Percentiles rank a stretch among this genome's conserved stretches.
Evolutionary conservation across 2,113 vertebrate species (phyloP).

Genomic region (Hepsetus odoe): DNA sequence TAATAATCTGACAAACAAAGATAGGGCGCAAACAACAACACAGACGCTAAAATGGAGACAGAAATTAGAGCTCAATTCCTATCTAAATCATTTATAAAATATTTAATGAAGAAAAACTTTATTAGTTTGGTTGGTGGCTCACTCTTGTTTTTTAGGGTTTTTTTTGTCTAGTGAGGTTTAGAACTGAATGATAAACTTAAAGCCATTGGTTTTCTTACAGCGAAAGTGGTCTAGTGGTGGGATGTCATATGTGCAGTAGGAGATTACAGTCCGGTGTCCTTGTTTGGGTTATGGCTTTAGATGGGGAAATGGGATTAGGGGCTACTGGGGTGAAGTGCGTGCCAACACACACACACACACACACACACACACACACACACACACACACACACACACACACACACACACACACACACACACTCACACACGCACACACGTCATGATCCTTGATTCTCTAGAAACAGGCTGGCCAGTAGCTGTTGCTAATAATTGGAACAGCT

Average conservation of each 20-base stretch:
- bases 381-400: conserved; percentile 66
- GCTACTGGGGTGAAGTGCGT: conserved; percentile 66
- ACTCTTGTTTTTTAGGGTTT: too few species aligned
- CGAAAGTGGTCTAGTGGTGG: background rate
- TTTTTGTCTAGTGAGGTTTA: background rate
- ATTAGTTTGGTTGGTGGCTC: too few species aligned
- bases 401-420: conserved; percentile 64
- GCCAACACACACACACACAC: conserved; percentile 6
- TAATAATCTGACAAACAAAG: background rate
- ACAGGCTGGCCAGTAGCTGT: background rate
- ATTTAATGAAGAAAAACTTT: background rate
- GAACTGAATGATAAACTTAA: background rate
- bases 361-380: conserved; percentile 34
- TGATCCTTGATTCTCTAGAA: background rate
- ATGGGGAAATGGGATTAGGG: conserved; percentile 80
- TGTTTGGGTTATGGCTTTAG: conserved; percentile 80
- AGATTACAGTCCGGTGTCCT: conserved; percentile 77
- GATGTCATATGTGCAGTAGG: conserved; percentile 70
- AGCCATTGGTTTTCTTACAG: background rate
- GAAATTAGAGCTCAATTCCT: too few species aligned
- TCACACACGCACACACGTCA: conserved; percentile 66
- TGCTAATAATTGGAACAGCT: background rate
- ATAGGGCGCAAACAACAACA: background rate
- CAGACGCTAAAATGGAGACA: too few species aligned
- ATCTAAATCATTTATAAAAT: too few species aligned